phyloP scores from a whole-genome alignment of 2,113 vertebrate genomes.

The Buteo buteo region DNA sequence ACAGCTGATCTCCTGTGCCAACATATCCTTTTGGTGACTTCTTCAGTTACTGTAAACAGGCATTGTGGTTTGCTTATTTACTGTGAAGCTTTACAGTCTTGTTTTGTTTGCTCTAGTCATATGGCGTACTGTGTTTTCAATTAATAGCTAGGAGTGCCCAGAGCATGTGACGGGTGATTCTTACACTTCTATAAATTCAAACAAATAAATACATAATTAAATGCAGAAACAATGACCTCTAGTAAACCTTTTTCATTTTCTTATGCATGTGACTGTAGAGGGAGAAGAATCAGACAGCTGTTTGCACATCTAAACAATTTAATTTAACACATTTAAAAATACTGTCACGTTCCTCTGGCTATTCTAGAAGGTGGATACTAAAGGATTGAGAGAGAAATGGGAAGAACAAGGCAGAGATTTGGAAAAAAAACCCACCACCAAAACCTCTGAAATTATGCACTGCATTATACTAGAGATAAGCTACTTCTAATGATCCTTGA shows the following conservation, averaged over 20 bases:
- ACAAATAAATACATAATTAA: background rate
- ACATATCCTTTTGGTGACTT: rapidly evolving
- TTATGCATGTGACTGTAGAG: background rate
- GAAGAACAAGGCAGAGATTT: background rate
- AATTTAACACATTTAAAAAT: background rate
- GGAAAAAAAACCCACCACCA: background rate
- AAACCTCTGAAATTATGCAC: background rate
- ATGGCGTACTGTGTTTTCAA: background rate
- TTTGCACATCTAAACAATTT: background rate
- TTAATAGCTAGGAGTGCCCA: background rate
- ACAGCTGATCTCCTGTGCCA: background rate
- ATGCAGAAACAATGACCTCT: background rate
- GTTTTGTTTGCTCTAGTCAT: background rate
- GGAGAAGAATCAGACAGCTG: background rate
- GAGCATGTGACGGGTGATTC: background rate
- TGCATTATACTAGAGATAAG: background rate
- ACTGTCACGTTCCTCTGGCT: background rate
- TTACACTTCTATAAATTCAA: background rate
- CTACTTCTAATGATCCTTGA: background rate
- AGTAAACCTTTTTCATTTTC: background rate
- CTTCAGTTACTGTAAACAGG: background rate
- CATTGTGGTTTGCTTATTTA: rapidly evolving
- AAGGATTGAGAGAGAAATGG: background rate
- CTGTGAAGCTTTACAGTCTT: background rate
- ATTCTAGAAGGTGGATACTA: background rate